Evolutionary conservation across 2,113 vertebrate species (phyloP), one percentile per base, ranked within the genome.

Genomic region (Apeltes quadracus): DNA sequence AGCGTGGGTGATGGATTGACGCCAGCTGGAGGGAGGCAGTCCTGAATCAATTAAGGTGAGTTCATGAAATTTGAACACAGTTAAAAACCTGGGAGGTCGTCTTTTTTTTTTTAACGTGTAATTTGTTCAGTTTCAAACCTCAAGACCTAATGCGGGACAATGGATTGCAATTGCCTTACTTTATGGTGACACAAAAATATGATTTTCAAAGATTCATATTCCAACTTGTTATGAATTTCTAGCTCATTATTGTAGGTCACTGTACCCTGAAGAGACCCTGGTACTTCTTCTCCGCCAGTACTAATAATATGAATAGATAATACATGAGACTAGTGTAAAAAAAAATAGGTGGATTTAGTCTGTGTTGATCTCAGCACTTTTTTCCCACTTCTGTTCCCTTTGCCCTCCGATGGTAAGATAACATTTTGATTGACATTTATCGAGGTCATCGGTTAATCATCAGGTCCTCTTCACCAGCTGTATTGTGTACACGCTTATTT

Each of bases 1-100:
- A 51, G 69, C 65, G 4, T 53, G 39, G 39, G 67, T 91, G 91
- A 92, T 92, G 89, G 90, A 92, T 92, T 90, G 89, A 88, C 18
- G 87, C 84, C 87, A 88, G 88, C 84, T 86, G 83, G 84, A 85
- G 78, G 78, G 83, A 87, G 88, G 89, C 90, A 92, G 89, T 79
- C 81, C 83, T 86, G 86, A 91, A 92, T 92, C 90, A 90, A 92
- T 91, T 88, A 89, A 81, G 70, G 70, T 70, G 80, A 89, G 81
- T 89, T 89, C 87, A 91, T 91, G 89, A 91, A 90, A 91, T 77
- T n/a, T 85, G 87, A 88, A 78, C 79, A 78, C 72, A 84, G 85
- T 78, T 78, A 73, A 84, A 23, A 88, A 81, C 43, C 61, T 20
- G 12, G 50, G 61, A 68, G 62, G 39, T 18, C 32, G 55, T 61